phyloP scores from a whole-genome alignment of 2,888 invertebrate genomes.

The Limnephilus auricula region DNA sequence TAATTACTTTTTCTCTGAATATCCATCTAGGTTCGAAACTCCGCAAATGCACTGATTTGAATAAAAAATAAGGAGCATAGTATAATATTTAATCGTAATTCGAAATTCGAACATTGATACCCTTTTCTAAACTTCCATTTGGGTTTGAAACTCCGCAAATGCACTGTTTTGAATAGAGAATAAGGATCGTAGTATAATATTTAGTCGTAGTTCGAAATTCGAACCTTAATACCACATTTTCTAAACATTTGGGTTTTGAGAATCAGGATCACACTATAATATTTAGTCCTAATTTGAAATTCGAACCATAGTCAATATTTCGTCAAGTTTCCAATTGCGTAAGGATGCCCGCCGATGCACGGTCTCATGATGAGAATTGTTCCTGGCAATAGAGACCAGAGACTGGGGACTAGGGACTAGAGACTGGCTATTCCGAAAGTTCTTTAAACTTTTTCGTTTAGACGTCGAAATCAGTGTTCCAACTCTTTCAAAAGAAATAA shows the following conservation, averaged over 20 bases:
- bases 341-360: not conserved
- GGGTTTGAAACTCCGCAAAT: too few species aligned
- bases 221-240: too few species aligned
- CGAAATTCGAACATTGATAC: too few species aligned
- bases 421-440: not conserved
- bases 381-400: not conserved
- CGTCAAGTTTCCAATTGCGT: not conserved
- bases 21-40: too few species aligned
- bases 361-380: constrained; percentile 20
- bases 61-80: too few species aligned
- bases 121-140: too few species aligned
- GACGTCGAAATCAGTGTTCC: constrained; percentile 11
- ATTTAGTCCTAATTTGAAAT: not conserved
- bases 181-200: too few species aligned
- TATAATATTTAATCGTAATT: too few species aligned
- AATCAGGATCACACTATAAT: not conserved
- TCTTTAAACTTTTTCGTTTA: constrained; percentile 34
- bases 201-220: too few species aligned
- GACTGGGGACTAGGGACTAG: not conserved
- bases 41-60: too few species aligned
- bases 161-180: too few species aligned
- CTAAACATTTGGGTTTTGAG: not conserved
- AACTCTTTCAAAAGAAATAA: constrained; percentile 24
- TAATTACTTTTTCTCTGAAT: too few species aligned
- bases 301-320: not conserved